Evolutionary conservation across 2,797 vertebrate genomes (phyloP).

Genomic region (Acanthurus lineatus): DNA sequence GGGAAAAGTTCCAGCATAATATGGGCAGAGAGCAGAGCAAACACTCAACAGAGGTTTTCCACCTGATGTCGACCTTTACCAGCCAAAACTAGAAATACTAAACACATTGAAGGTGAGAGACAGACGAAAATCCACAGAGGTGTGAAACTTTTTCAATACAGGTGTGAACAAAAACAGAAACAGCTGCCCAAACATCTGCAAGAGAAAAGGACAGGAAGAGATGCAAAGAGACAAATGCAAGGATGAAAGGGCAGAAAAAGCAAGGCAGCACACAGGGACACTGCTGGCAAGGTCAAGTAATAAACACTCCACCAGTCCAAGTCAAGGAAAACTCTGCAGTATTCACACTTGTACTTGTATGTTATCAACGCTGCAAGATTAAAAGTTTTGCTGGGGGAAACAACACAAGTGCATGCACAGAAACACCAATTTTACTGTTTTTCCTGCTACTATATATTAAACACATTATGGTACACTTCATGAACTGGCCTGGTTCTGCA

Average conservation of each 20-base stretch:
- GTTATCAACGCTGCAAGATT: neutral
- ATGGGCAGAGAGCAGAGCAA: conserved; percentile 17
- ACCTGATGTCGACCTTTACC: conserved; percentile 10
- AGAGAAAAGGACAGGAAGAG: conserved; percentile 46
- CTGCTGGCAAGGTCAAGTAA: conserved; percentile 20
- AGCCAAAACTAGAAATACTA: conserved; percentile 15
- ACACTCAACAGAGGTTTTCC: neutral
- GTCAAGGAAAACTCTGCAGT: conserved; percentile 27
- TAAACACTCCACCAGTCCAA: conserved; percentile 7
- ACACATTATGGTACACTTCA: neutral
- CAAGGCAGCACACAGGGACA: conserved; percentile 23
- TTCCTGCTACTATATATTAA: neutral
- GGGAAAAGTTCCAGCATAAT: neutral
- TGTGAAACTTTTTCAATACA: conserved; percentile 1
- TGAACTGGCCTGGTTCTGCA: neutral
- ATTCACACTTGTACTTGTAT: conserved; percentile 14
- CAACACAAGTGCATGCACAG: neutral
- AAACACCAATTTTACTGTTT: too few relatives aligned
- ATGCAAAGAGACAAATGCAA: conserved; percentile 3
- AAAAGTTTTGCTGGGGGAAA: conserved; percentile 1
- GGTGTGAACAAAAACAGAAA: conserved; percentile 9
- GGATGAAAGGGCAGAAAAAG: conserved; percentile 34
- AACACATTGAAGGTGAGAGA: neutral
- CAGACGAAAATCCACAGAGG: neutral
- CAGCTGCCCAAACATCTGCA: conserved; percentile 39